Base-by-base conservation (phyloP, 2,797 vertebrate genomes). In the Syndactyla subalaris region DNA sequence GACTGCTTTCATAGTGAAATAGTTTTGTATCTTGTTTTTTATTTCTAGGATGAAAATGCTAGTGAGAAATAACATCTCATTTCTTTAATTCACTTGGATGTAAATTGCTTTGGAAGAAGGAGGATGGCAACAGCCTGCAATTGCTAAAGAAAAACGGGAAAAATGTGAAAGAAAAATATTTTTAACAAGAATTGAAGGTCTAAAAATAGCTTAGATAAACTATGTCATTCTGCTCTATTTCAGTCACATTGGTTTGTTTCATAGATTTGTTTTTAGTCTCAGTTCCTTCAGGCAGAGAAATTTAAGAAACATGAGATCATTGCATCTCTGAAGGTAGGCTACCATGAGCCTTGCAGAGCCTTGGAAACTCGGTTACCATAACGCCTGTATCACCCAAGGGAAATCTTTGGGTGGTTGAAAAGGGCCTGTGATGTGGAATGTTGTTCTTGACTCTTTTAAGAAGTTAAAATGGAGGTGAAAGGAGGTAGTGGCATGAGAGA, bases 201-300 rank as follows among this genome's bases (percentile, higher is more conserved):
- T 93, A 94, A 95, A 96, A 96, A 88, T 92, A 94, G 34, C 21
- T 48, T 74, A 67, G 87, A 71, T 89, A 83, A 92, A 96, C 70
- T 92, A 75, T 95, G 91, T 95, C 76, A 83, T 95, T 91, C 85
- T 95, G 89, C 59, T 96, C 93, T 95, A 91, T 95, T 95, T 96
- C 85, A 83, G 91, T 92, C 85, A 68, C 68, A 74, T 57, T 3
- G 7, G 62, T 88, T 95, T 89, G 89, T 95, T 96, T 92, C 82
- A 54, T 91, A 58, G 61, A 30, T 83, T 85, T 92, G 79, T 91
- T 94, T 94, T 89, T 86, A 81, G 67, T 66, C 59, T 91, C 41
- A 20, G 45, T 89, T 93, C 85, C 87, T 93, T 85, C 61, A 91
- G 85, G 88, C 81, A 83, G 76, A 93, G 75, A 83, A 87, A 87